Evolutionary conservation across 1,140 invertebrate genomes (phyloP).

Genomic region (Psix sp.): DNA sequence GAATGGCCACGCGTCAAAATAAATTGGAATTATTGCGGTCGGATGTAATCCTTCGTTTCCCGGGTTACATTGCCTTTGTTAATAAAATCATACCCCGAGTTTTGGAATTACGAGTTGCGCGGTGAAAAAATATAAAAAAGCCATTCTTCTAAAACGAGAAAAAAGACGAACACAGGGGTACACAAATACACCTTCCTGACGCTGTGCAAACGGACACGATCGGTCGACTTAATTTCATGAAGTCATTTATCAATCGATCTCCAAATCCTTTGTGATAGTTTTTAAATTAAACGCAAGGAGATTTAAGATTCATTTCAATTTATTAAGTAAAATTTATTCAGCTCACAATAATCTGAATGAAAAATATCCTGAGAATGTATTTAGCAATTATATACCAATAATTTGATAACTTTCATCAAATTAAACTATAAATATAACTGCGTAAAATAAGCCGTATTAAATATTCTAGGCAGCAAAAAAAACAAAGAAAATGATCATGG

Average conservation of each 20-base stretch:
- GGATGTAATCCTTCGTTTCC: constrained; percentile 63
- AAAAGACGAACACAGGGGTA: constrained; percentile 48
- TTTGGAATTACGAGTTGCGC: constrained; percentile 52
- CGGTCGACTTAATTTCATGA: constrained; percentile 64
- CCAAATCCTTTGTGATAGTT: constrained; percentile 55
- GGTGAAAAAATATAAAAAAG: constrained; percentile 45
- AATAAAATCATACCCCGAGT: constrained; percentile 65
- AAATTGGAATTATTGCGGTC: constrained; percentile 67
- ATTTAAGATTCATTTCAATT: constrained; percentile 44
- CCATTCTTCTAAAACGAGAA: constrained; percentile 39
- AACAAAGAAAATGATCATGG: no score
- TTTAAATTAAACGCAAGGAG: constrained; percentile 48
- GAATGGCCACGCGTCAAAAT: constrained; percentile 64
- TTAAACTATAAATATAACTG: no score
- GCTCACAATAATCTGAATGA: background rate
- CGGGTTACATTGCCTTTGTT: constrained; percentile 68
- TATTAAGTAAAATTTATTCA: constrained; percentile 47
- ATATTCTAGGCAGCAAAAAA: no score
- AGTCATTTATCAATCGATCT: constrained; percentile 65
- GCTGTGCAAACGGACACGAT: constrained; percentile 33
- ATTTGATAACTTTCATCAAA: no score
- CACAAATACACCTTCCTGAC: constrained; percentile 50
- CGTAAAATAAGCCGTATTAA: no score
- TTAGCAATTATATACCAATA: no score
- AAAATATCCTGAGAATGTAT: background rate